Evolutionary conservation across 2,888 invertebrate species (phyloP).

Genomic region (Nebria salina): DNA sequence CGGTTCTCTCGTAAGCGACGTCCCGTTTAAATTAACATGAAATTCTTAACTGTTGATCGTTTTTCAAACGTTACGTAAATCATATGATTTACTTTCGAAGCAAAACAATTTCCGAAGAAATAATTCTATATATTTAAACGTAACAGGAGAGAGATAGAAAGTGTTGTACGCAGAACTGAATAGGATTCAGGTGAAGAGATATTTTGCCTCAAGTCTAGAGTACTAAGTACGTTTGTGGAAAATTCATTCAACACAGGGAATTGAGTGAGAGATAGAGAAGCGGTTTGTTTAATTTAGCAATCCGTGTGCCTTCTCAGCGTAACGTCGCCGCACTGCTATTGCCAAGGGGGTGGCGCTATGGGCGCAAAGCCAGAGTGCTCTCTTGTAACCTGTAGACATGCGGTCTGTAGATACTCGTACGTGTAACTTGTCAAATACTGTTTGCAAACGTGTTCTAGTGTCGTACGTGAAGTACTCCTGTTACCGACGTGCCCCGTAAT

Average conservation of each 20-base stretch:
- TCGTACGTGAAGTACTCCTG: slow-evolving; percentile 36
- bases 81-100: not conserved
- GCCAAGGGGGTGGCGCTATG: not conserved
- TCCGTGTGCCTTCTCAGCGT: slow-evolving; percentile 46
- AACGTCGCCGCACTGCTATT: not conserved
- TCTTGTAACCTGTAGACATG: slow-evolving; percentile 44
- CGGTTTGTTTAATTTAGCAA: slow-evolving; percentile 60
- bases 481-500: slow-evolving; percentile 41
- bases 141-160: no score
- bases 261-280: slow-evolving; percentile 32
- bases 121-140: no score
- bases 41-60: slow-evolving; percentile 21
- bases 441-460: slow-evolving; percentile 47
- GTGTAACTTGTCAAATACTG: slow-evolving; percentile 46
- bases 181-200: not conserved
- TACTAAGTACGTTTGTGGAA: not conserved
- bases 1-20: not conserved
- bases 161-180: not conserved
- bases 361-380: slow-evolving; percentile 4
- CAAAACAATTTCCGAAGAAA: no score
- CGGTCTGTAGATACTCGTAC: slow-evolving; percentile 45
- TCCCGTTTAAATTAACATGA: not conserved
- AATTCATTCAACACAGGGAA: not conserved
- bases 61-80: slow-evolving; percentile 19
- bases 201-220: not conserved